Evolutionary conservation across 2,888 invertebrate species (phyloP), one percentile per base, ranked within the genome.

Genomic region (Orthonevra nobilis): DNA sequence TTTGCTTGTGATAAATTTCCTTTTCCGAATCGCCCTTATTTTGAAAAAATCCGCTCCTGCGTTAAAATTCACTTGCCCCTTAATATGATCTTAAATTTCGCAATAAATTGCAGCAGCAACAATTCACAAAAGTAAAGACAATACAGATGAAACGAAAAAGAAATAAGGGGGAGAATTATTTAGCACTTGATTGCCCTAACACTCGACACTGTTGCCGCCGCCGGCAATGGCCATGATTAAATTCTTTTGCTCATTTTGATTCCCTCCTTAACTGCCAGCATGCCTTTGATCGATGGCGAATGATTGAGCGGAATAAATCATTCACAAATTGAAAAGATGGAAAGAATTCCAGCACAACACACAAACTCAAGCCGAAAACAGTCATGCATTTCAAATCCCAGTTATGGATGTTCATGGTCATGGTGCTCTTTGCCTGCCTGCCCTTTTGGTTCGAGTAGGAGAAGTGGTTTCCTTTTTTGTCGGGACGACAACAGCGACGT

Each of bases 231-330:
- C 50, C 72, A 72, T 72, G 72, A 79, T 79, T 79, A 79, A 72
- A 79, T 79, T 79, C 60, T 72, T 58, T 60, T 60, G 44, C 72
- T 72, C 52, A 48, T 72, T 79, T 60, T 54, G 60, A 66, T 79
- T 79, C 72, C 28, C 54, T 72, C 54, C 60, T 61, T 72, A 72
- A 70, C 72, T 66, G 77, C 72, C 72, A 72, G 72, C 64, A 72
- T 66, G 58, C 52, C 72, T 79, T 72, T 79, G 77, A 79, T 79
- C 72, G 77, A 79, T 72, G 72, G 77, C 72, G 66, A 79, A 79
- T 79, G 66, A 79, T 79, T 79, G 77, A 79, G 77, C 60, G 77
- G 72, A 79, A 79, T 79, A 79, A 79, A 79, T 79, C 77, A 79
- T 79, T 79, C 72, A 72, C 60, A 28, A 79, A 72, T 79, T 72